These are phyloP conservation scores for Orthonychiurus folsomi DNA, from an alignment of 2,888 invertebrate species.

Conservation along the genomic window DNA sequence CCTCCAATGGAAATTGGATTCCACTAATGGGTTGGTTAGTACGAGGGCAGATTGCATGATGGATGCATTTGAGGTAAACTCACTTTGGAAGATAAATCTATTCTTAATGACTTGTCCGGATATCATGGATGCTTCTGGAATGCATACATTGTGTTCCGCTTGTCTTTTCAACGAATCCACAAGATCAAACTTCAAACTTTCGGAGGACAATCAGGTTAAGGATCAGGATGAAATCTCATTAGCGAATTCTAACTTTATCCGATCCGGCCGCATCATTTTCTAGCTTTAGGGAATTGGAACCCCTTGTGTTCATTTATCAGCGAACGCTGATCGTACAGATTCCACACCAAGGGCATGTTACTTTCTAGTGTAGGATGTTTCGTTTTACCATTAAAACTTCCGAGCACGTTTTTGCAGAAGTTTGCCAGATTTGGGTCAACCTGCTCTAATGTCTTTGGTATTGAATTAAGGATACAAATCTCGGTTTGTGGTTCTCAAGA, in stretches of 20 bases:
- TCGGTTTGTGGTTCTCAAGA: not conserved
- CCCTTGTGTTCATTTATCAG: not conserved
- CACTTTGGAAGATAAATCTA: not conserved
- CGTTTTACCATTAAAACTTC: not conserved
- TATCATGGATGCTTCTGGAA: not conserved
- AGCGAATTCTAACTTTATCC: not conserved
- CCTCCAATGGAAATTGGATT: no score
- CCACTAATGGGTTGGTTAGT: no score
- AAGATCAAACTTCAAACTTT: not conserved
- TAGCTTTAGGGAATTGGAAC: no score
- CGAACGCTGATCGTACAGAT: not conserved
- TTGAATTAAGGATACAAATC: not conserved
- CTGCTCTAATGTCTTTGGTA: not conserved
- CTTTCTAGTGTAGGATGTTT: no score
- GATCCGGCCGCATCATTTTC: not conserved
- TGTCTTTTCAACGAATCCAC: not conserved
- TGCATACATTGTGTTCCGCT: not conserved
- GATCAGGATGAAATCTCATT: no score
- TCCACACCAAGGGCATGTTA: not conserved
- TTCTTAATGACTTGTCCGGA: not conserved
- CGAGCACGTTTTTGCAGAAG: no score
- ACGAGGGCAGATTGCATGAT: no score
- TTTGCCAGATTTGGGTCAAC: not conserved
- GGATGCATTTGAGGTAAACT: no score
- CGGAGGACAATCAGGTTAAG: not conserved